phyloP scores from a whole-genome alignment of 1,140 invertebrate genomes.

The Polypedilum pembai region DNA sequence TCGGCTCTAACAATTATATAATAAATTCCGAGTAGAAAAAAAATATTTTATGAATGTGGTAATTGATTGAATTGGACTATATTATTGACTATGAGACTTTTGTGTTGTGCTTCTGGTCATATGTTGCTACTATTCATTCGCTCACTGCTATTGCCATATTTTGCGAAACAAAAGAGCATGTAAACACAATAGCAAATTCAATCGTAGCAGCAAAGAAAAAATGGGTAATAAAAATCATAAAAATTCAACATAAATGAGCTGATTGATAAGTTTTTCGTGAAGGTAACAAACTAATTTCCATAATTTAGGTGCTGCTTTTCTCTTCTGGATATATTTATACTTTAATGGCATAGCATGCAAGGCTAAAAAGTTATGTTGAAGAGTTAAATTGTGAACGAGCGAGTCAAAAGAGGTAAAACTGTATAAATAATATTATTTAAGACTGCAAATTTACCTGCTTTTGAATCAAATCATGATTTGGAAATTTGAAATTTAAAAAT shows the following conservation, averaged over 20 bases:
- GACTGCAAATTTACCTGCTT: too few species aligned
- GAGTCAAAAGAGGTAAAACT: too few species aligned
- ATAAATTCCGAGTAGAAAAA: conserved; percentile 8
- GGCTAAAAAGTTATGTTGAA: not conserved
- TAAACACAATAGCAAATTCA: not conserved
- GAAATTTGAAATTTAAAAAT: too few species aligned
- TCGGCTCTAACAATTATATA: conserved; percentile 20
- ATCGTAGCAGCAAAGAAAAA: not conserved
- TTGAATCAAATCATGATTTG: too few species aligned
- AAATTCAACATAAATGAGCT: conserved; percentile 21
- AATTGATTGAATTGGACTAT: conserved; percentile 5
- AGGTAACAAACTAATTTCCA: conserved; percentile 25
- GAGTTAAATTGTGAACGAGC: too few species aligned
- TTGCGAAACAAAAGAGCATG: not conserved
- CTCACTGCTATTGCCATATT: not conserved
- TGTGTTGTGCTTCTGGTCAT: conserved; percentile 17
- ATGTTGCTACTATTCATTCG: not conserved
- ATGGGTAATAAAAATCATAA: not conserved
- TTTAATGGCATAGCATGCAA: conserved; percentile 9
- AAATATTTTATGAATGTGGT: conserved; percentile 23
- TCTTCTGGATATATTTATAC: not conserved
- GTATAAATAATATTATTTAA: too few species aligned
- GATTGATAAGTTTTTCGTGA: conserved; percentile 28
- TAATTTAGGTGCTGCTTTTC: conserved; percentile 14
- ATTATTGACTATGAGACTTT: not conserved